Evolutionary conservation across 2,888 invertebrate species (phyloP).

Genomic region (Odontothrips loti): DNA sequence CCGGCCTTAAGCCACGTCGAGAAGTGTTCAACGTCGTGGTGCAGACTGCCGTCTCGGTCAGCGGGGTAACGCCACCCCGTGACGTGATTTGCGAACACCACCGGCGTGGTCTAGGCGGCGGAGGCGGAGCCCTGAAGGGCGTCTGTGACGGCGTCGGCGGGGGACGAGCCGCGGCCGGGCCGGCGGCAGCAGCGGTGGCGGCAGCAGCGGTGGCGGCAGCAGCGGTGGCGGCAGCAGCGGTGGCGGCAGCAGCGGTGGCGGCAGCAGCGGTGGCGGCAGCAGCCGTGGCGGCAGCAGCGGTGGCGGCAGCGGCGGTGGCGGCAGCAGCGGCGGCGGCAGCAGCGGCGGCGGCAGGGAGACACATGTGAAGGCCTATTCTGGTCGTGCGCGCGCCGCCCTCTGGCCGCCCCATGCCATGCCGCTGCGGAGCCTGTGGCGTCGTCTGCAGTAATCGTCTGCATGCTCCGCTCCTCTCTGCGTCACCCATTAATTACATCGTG

Average conservation of each 20-base stretch:
- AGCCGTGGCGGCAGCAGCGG: neutral
- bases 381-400: neutral
- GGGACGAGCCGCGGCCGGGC: too few species aligned
- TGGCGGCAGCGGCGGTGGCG: neutral
- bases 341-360: neutral
- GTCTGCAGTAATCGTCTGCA: constrained; percentile 5
- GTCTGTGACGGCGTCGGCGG: too few species aligned
- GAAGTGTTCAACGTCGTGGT: too few species aligned
- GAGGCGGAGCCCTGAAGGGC: too few species aligned
- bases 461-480: neutral
- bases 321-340: neutral
- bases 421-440: neutral
- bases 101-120: too few species aligned
- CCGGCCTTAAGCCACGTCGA: too few species aligned
- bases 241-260: neutral
- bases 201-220: neutral
- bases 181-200: too few species aligned
- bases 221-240: neutral
- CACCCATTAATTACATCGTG: constrained; percentile 7
- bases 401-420: neutral
- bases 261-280: neutral
- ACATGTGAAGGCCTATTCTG: constrained; percentile 22
- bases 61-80: too few species aligned
- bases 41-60: too few species aligned
- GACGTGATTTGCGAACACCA: too few species aligned